Evolutionary conservation across 2,888 invertebrate genomes (phyloP).

Genomic region (Mesorhabditis sp.): DNA sequence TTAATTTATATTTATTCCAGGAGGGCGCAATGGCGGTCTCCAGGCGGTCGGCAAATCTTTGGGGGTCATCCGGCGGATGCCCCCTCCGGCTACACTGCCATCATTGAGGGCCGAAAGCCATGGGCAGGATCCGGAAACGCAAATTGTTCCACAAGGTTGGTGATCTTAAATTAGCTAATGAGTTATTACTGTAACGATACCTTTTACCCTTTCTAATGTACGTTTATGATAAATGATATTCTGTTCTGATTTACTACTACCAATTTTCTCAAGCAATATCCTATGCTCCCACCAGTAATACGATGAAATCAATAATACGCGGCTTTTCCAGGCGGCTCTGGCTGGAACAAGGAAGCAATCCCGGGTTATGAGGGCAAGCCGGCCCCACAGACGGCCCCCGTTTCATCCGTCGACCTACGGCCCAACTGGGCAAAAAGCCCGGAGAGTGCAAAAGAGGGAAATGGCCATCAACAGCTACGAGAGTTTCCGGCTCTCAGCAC

Average conservation of each 20-base stretch:
- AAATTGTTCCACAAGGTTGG: constrained; percentile 73
- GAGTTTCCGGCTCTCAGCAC: background rate
- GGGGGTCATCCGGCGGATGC: constrained; percentile 84
- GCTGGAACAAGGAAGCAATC: constrained; percentile 68
- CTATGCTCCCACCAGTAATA: too few species aligned
- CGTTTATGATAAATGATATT: too few species aligned
- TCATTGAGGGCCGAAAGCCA: constrained; percentile 93
- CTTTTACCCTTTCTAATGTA: too few species aligned
- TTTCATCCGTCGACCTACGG: background rate
- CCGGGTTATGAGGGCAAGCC: constrained; percentile 29
- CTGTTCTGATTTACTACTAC: too few species aligned
- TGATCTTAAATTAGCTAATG: background rate
- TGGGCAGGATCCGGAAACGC: constrained; percentile 72
- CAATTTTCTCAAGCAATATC: too few species aligned
- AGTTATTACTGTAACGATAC: too few species aligned
- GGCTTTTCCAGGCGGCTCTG: constrained; percentile 63
- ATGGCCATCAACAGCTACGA: background rate
- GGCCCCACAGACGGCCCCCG: constrained; percentile 30
- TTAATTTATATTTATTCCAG: constrained; percentile 65
- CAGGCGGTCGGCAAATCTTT: constrained; percentile 99
- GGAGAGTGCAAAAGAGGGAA: constrained; percentile 8
- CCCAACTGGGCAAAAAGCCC: constrained; percentile 7
- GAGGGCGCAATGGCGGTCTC: constrained; percentile 80
- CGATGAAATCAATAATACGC: too few species aligned
- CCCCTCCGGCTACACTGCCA: constrained; percentile 88